Base-by-base conservation (phyloP, 2,888 invertebrate genomes). In the Campoplex nolae region DNA sequence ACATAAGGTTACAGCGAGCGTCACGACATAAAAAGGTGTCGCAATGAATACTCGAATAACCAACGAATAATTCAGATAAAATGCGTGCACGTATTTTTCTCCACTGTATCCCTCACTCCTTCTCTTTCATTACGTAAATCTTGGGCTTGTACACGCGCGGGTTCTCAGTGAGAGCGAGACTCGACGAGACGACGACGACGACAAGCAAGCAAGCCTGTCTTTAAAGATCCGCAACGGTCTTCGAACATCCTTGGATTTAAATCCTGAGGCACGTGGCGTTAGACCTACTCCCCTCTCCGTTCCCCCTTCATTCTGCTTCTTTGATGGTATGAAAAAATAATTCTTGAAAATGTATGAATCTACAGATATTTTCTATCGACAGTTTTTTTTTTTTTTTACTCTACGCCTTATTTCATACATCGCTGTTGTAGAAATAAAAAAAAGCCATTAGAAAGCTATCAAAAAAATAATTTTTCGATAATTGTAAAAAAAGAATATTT, bases 171-270 rank as follows among this genome's bases (percentile, higher is more conserved):
- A 83, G 75, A 73, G 71, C 42, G 80, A 83, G 75, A 70, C 68
- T 75, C 79, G 71, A 81, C 73, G 86, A 79, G 78, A 79, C 83
- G 88, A 79, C n/a, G 38, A 77, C 86, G 23, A 23, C 23, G 88
- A 79, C n/a, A 67, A 77, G 86, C 78, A 45, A 42, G 45, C 38
- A 16, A 16, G 58, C 54, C 56, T 56, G 78, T 82, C 85, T 84
- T 89, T 89, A 90, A 90, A 89, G 87, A 88, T 86, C 88, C 88
- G 90, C 90, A 92, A 92, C 91, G 90, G 92, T 91, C 90, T 88
- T 32, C 78, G 74, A 51, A 70, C 85, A 92, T 92, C 91, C 92
- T 92, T 91, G 92, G 92, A 91, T 91, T 92, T 90, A 90, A 92
- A 91, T 91, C 89, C 87, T 89, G 70, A 80, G 90, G 88, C 92